Percentiles rank a stretch among this genome's conserved stretches.
Conservation (phyloP, 2,797 vertebrate species). For the Tachyglossus aculeatus region DNA sequence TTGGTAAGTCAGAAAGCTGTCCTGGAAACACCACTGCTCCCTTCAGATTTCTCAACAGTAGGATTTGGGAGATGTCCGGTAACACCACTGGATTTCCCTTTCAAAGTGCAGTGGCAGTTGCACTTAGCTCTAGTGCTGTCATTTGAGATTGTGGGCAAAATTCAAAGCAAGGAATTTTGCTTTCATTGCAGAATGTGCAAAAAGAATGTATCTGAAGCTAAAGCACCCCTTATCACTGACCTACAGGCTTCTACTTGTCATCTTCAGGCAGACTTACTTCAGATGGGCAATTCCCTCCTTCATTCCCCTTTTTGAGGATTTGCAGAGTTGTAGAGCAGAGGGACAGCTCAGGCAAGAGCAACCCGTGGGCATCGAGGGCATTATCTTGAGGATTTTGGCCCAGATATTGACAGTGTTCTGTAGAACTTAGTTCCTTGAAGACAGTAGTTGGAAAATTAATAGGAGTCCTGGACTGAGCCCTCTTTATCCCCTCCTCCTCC, state of each 20-base stretch:
- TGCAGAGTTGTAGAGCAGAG: background rate
- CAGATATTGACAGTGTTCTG: background rate
- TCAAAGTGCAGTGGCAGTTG: background rate
- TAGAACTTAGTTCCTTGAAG: background rate
- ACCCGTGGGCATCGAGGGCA: background rate
- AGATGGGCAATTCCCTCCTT: too few relatives aligned
- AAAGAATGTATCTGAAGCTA: background rate
- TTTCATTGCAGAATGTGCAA: background rate
- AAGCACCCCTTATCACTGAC: background rate
- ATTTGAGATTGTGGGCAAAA: background rate
- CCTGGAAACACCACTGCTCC: fast-evolving
- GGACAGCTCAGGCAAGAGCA: background rate
- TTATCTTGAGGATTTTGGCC: background rate
- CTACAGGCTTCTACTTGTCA: background rate
- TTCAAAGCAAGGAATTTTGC: background rate
- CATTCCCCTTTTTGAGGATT: background rate
- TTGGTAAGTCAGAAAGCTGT: conserved; percentile 80
- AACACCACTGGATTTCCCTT: background rate
- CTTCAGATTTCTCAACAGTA: too few relatives aligned
- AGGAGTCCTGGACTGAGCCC: too few relatives aligned
- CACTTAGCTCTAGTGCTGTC: background rate
- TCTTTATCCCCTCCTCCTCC: too few relatives aligned
- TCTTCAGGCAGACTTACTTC: too few relatives aligned
- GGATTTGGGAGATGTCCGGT: background rate
- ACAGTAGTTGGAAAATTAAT: too few relatives aligned